Base-by-base conservation (phyloP, 2,113 vertebrate species). In the Xerus inauris region DNA sequence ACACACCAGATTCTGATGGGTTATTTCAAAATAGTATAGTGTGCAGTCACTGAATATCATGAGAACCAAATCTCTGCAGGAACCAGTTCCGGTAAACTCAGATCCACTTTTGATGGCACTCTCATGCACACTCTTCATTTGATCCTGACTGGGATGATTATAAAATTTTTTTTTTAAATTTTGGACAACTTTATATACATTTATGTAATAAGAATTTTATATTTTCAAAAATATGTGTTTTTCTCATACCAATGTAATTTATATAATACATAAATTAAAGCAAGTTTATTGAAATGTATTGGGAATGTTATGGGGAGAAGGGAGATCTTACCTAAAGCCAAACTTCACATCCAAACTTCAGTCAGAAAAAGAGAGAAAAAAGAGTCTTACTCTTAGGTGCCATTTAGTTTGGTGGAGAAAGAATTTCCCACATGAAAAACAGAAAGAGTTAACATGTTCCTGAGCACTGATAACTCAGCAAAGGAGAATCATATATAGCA, bases 11-110 rank as follows among this genome's bases (percentile, higher is more conserved):
- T 49, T 54, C 69, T 82, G 84, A 94, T 93, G 90, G 91, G 95
- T 92, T 90, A 88, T 96, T 97, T 97, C 73, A 96, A 97, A 97
- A 95, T 92, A 96, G n/a, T 67, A 28, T 73, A 47, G 69, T 86
- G 80, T 94, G 82, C 76, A 85, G 92, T 97, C 81, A 32, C 80
- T 95, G 86, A 95, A 95, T 94, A 91, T 85, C 94, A 77, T 71
- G 92, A 87, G 90, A 96, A 97, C 92, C 94, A 97, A 96, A 94
- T 16, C 54, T 77, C 90, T 67, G 45, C 32, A 54, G 49, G 86
- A 97, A 94, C 69, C 57, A 19, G 95, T 97, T 98, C 77, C 20
- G 35, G 72, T 81, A 96, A 93, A 94, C 85, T 87, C 94, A 96
- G 67, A 96, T 79, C 42, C 69, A 73, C 71, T 89, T 51, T 8